A percentile compares a stretch with the other conserved stretches of the same genome.
These are phyloP conservation scores for Pseudochaenichthys georgianus DNA, from an alignment of 2,797 vertebrate genomes.

Conservation along the genomic window DNA sequence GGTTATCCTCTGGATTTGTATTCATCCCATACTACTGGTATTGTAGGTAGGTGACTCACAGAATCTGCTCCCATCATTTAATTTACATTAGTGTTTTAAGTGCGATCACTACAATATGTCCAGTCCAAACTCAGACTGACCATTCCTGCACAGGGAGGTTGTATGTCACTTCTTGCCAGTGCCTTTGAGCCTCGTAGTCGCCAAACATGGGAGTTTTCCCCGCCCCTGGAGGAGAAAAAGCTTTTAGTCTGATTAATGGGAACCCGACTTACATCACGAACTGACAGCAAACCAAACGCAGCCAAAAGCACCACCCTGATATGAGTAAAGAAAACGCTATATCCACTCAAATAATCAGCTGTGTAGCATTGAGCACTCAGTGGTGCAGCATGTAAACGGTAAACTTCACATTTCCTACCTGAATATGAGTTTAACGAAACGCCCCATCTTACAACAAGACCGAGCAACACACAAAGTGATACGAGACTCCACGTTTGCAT, in stretches of 20 bases:
- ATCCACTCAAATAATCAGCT: neutral
- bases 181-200: slow-evolving; percentile 99
- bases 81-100: neutral
- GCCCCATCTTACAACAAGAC: slow-evolving; percentile 90
- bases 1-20: neutral
- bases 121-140: slow-evolving; percentile 78
- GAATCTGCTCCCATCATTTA: neutral
- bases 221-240: slow-evolving; percentile 85
- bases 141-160: slow-evolving; percentile 93
- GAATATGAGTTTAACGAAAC: slow-evolving; percentile 96
- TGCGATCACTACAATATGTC: neutral
- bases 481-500: slow-evolving; percentile 92
- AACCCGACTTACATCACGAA: neutral
- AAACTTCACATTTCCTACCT: slow-evolving; percentile 80
- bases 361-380: neutral
- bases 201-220: slow-evolving; percentile 95
- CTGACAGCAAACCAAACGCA: neutral
- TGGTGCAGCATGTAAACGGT: slow-evolving; percentile 6
- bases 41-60: neutral
- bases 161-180: slow-evolving; percentile 98
- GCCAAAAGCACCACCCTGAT: neutral
- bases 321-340: neutral
- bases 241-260: slow-evolving; percentile 37
- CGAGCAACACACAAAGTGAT: slow-evolving; percentile 85
- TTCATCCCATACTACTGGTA: neutral